phyloP scores from a whole-genome alignment of 2,797 vertebrate genomes.

The Manis javanica region DNA sequence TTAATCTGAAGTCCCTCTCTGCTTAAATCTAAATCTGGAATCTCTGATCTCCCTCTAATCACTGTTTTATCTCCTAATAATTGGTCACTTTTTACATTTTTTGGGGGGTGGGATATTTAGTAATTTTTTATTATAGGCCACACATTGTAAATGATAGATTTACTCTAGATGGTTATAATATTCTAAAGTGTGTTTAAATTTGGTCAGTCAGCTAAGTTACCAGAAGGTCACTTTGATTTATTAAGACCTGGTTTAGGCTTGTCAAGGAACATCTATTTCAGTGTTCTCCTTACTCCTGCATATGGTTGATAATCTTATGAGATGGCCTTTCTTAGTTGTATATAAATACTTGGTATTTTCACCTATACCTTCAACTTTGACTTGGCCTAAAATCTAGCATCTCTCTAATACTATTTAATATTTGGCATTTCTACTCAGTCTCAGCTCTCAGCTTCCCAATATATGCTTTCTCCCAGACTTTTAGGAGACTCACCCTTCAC shows the following conservation, averaged over 20 bases:
- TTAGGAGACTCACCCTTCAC: not conserved
- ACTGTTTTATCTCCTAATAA: not conserved
- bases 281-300: not conserved
- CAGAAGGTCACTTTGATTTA: not conserved
- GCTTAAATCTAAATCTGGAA: not conserved
- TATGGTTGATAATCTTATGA: not conserved
- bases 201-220: not conserved
- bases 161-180: not conserved
- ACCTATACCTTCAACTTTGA: not conserved
- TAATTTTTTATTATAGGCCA: not conserved
- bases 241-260: not conserved
- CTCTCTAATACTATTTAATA: not conserved
- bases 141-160: not conserved
- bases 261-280: not conserved
- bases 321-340: not conserved
- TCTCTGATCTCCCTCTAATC: not conserved
- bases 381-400: not conserved
- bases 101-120: not conserved
- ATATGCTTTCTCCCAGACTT: not conserved
- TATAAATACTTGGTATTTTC: not conserved
- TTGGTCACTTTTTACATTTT: not conserved
- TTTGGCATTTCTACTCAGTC: not conserved
- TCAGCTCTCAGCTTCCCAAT: not conserved
- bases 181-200: not conserved
- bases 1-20: not conserved